Conservation (phyloP, 64 coral and sea anemone genomes). For the Platygyra sinensis region DNA sequence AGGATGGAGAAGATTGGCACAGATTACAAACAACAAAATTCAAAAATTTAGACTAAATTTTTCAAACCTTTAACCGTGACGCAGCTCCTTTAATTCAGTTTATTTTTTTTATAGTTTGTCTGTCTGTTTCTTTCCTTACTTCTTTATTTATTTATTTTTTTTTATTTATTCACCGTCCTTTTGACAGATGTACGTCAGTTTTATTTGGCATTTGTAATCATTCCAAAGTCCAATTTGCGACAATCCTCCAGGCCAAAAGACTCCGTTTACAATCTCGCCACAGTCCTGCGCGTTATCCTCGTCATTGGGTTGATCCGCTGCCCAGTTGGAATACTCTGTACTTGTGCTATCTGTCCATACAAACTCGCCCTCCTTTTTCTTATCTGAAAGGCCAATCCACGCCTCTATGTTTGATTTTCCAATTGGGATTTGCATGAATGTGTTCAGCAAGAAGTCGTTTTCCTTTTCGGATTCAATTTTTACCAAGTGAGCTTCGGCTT, state of each 20-base stretch:
- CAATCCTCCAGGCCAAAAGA: constrained; percentile 13
- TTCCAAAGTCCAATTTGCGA: constrained; percentile 18
- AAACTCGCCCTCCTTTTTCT: neutral
- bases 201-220: neutral
- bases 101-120: too few species aligned
- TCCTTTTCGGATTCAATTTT: neutral
- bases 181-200: neutral
- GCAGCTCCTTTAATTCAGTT: too few species aligned
- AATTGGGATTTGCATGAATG: neutral
- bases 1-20: too few species aligned
- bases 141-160: too few species aligned
- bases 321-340: neutral
- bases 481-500: neutral
- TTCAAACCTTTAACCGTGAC: too few species aligned
- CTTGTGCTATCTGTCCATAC: neutral
- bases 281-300: neutral
- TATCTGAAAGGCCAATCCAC: constrained; percentile 5
- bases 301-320: neutral
- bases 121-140: too few species aligned
- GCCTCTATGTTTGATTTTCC: neutral
- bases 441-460: constrained; percentile 7
- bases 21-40: too few species aligned
- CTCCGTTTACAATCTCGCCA: neutral
- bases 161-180: neutral
- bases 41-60: too few species aligned